Base-by-base conservation (phyloP, 2,797 vertebrate genomes). In the Rachycentron canadum region DNA sequence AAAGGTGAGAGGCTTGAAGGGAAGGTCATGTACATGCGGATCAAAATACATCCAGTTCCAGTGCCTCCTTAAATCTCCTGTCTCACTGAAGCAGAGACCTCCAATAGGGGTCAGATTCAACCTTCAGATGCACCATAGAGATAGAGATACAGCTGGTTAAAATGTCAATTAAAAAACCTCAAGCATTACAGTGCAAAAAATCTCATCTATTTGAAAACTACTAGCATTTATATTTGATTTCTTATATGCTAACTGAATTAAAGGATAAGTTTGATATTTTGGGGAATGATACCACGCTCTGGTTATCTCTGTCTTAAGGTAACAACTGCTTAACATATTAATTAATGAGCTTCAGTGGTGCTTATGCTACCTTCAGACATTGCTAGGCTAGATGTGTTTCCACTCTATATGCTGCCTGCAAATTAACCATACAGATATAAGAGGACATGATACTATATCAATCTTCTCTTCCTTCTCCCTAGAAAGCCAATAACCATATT, bases 11-110 rank as follows among this genome's bases (percentile, higher is more conserved):
- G 67, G 79, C 76, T 73, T 70, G 68, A 82, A 86, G 36, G 72
- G 59, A 75, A 79, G 80, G 57, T 68, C 36, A 21, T 1, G 56
- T 10, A 69, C 55, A 64, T 61, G 70, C 0, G 36, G 58, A 38
- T 79, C 77, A 71, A 76, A 65, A 72, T 91, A 88, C 25, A 70
- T 77, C 85, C 90, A 89, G 11, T 79, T 90, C 87, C 89, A 93
- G 21, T 0, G 1, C 57, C 91, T 92, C 76, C 65, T 85, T 73
- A 81, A 60, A 66, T 69, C 77, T 66, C 84, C 41, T 2, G 30
- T 73, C 56, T 85, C 58, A 8, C 30, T 55, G 59, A 75, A 73
- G 79, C 47, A 76, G 34, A 83, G 30, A 71, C 74, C 80, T 81
- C 84, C 82, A 73, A 8, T 36, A 17, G 83, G 74, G 64, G 66